These are phyloP conservation scores for Scomberomorus guttatus DNA, from an alignment of 2,797 vertebrate genomes.

Conservation along the genomic window DNA sequence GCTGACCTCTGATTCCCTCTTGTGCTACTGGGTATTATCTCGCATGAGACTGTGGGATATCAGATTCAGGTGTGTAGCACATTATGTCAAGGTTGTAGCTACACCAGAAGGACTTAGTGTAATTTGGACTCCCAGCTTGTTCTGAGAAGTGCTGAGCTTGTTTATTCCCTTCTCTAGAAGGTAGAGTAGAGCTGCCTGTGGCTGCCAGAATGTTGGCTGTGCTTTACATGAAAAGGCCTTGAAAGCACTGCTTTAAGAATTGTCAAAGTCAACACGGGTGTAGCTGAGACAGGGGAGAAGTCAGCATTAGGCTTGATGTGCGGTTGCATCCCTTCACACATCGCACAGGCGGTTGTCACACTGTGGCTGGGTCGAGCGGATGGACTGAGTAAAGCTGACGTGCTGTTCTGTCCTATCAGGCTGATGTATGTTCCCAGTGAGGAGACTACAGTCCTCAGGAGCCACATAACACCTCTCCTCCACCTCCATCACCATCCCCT, in stretches of 20 bases:
- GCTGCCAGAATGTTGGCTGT: slow-evolving; percentile 10
- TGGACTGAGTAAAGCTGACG: slow-evolving; percentile 70
- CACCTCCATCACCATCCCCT: slow-evolving; percentile 55
- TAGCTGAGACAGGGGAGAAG: slow-evolving; percentile 32
- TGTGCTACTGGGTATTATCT: slow-evolving; percentile 40
- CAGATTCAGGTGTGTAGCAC: slow-evolving; percentile 70
- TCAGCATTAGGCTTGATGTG: slow-evolving; percentile 45
- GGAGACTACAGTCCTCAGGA: slow-evolving; percentile 75
- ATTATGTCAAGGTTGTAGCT: slow-evolving; percentile 77
- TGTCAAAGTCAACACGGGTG: slow-evolving; percentile 42
- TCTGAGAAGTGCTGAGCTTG: slow-evolving; percentile 58
- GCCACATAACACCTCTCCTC: slow-evolving; percentile 56
- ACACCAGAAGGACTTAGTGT: slow-evolving; percentile 59
- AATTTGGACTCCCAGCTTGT: slow-evolving; percentile 63
- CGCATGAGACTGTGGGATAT: slow-evolving; percentile 45
- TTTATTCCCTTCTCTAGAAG: slow-evolving; percentile 40
- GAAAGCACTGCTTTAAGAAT: slow-evolving; percentile 30
- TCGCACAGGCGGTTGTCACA: slow-evolving; percentile 60
- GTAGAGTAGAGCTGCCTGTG: slow-evolving; percentile 34
- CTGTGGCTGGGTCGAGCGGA: slow-evolving; percentile 52
- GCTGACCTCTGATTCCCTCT: slow-evolving; percentile 57
- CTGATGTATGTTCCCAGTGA: slow-evolving; percentile 77
- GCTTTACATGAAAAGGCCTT: slow-evolving; percentile 21
- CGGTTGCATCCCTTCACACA: slow-evolving; percentile 63
- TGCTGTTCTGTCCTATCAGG: slow-evolving; percentile 79